These are phyloP conservation scores for Pterophyllum scalare DNA, from an alignment of 2,113 vertebrate genomes.

Conservation along the genomic window DNA sequence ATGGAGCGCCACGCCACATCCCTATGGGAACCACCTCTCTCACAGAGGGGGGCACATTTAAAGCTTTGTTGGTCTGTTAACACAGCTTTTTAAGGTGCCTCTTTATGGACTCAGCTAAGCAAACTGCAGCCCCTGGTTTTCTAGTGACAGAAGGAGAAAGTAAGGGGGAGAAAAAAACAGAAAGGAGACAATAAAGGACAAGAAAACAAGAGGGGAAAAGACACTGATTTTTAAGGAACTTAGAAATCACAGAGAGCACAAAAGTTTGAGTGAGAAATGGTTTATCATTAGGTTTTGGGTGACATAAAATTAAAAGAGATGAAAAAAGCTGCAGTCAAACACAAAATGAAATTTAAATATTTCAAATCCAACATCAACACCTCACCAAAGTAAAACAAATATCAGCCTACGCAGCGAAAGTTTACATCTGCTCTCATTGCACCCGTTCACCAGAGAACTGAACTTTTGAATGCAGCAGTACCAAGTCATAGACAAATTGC, in stretches of 20 bases:
- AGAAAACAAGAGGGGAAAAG: constrained; percentile 4
- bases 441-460: constrained; percentile 38
- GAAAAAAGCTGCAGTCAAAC: background rate
- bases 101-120: constrained; percentile 77
- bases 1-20: constrained; percentile 66
- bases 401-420: background rate
- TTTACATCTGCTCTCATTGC: constrained; percentile 21
- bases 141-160: constrained; percentile 49
- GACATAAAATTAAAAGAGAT: background rate
- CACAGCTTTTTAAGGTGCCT: constrained; percentile 75
- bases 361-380: background rate
- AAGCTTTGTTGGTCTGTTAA: constrained; percentile 78
- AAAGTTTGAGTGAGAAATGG: background rate
- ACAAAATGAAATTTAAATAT: constrained; percentile 8
- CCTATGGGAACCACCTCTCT: constrained; percentile 75
- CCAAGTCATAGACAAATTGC: constrained; percentile 63
- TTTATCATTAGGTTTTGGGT: background rate
- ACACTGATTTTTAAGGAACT: background rate
- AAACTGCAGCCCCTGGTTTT: constrained; percentile 66
- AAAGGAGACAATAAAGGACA: constrained; percentile 11
- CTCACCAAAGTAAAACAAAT: background rate
- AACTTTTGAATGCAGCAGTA: constrained; percentile 49
- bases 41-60: constrained; percentile 72
- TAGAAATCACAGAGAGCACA: background rate
- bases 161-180: background rate